A percentile compares a stretch with the other conserved stretches of the same genome.
phyloP scores from a whole-genome alignment of 2,888 invertebrate genomes.

The Entomobrya proxima region DNA sequence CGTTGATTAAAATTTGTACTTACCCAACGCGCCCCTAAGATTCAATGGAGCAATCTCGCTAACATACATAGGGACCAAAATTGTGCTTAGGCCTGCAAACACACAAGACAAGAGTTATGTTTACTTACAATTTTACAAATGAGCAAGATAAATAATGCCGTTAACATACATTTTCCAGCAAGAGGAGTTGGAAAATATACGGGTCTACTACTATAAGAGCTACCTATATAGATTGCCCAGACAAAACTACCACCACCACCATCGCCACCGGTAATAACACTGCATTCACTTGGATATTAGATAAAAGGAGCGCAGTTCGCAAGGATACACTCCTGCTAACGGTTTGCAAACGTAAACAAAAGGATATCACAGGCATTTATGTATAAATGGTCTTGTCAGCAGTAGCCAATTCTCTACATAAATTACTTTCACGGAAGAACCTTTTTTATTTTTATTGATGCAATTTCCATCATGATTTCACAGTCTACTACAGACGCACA shows the following conservation, averaged over 20 bases:
- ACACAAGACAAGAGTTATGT: constrained; percentile 42
- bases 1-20: too few species aligned
- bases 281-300: not conserved
- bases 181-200: not conserved
- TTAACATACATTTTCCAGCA: not conserved
- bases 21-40: constrained; percentile 92
- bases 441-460: constrained; percentile 34
- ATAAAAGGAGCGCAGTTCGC: not conserved
- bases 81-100: constrained; percentile 92
- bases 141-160: constrained; percentile 55
- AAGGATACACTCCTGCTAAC: not conserved
- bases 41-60: constrained; percentile 97
- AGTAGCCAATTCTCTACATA: constrained; percentile 28
- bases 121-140: constrained; percentile 52
- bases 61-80: constrained; percentile 99
- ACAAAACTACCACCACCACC: not conserved
- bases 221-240: not conserved
- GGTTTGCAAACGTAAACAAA: constrained; percentile 34
- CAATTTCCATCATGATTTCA: constrained; percentile 36
- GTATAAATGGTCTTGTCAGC: constrained; percentile 35
- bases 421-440: constrained; percentile 36
- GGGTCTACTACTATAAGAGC: not conserved
- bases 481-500: constrained; percentile 14
- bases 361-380: constrained; percentile 22
- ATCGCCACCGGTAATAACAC: constrained; percentile 7